Percentiles rank a stretch among this genome's conserved stretches.
Conservation (phyloP, 2,113 vertebrate species). For the Alligator sinensis region DNA sequence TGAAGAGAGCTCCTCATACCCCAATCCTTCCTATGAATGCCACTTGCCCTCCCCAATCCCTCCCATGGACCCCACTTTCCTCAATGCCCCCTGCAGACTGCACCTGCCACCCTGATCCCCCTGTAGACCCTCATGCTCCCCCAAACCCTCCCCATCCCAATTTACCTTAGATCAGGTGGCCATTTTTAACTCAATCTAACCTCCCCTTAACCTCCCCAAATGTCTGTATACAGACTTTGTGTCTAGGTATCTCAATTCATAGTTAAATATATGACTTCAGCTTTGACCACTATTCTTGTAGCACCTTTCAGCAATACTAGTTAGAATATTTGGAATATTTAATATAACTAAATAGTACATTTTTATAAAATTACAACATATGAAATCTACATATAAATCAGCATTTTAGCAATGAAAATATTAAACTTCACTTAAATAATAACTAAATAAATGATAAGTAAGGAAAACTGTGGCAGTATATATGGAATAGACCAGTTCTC, state of each 20-base stretch:
- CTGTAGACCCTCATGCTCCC: no score
- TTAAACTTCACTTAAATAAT: not conserved
- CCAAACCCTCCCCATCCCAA: no score
- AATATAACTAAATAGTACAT: not conserved
- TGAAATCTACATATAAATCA: not conserved
- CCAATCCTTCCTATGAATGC: no score
- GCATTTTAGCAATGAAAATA: not conserved
- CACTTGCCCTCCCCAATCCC: no score
- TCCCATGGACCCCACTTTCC: no score
- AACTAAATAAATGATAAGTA: not conserved
- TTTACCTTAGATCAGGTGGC: no score
- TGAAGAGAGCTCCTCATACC: no score
- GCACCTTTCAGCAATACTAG: not conserved
- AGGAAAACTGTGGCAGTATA: not conserved
- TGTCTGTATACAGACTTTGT: no score
- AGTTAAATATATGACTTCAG: not conserved
- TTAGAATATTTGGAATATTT: not conserved
- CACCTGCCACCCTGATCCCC: no score
- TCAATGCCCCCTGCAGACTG: no score
- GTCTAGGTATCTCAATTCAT: not conserved
- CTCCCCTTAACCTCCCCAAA: no score
- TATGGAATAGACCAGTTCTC: not conserved
- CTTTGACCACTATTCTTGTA: not conserved
- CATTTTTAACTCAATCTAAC: no score
- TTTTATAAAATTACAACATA: not conserved